These are phyloP conservation scores for Nezara viridula DNA, from an alignment of 2,888 invertebrate genomes.

Conservation along the genomic window DNA sequence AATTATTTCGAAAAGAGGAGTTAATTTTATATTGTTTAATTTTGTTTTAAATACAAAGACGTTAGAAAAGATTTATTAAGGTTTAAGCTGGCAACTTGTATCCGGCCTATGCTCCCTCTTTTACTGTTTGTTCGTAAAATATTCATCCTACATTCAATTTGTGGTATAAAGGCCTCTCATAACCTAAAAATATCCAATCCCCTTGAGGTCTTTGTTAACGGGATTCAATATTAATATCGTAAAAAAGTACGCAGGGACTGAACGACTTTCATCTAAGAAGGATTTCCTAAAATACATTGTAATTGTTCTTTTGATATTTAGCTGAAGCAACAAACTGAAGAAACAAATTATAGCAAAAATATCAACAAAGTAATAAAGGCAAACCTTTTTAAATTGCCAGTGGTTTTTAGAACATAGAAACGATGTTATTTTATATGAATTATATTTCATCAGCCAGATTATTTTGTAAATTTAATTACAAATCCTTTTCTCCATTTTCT, in stretches of 20 bases:
- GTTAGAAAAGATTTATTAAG: not conserved
- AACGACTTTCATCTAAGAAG: not conserved
- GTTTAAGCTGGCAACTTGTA: not conserved
- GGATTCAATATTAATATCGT: not conserved
- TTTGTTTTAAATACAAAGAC: not conserved
- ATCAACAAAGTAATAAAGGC: too few species aligned
- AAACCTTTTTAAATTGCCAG: too few species aligned
- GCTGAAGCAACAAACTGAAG: too few species aligned
- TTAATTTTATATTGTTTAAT: not conserved
- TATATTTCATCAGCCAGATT: too few species aligned
- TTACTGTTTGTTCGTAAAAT: not conserved
- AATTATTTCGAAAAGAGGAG: too few species aligned
- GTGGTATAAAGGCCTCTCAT: not conserved
- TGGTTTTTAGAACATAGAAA: too few species aligned
- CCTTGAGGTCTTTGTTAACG: not conserved
- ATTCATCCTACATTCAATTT: not conserved
- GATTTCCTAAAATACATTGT: not conserved
- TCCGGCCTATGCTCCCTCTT: not conserved
- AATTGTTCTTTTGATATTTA: not conserved
- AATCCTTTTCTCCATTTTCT: too few species aligned
- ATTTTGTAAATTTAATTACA: too few species aligned
- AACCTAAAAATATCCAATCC: constrained; percentile 2
- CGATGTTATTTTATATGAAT: too few species aligned
- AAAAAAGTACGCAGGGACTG: not conserved
- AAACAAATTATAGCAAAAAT: too few species aligned